phyloP scores from a whole-genome alignment of 2,888 invertebrate species.

The Yponomeuta sedellus region DNA sequence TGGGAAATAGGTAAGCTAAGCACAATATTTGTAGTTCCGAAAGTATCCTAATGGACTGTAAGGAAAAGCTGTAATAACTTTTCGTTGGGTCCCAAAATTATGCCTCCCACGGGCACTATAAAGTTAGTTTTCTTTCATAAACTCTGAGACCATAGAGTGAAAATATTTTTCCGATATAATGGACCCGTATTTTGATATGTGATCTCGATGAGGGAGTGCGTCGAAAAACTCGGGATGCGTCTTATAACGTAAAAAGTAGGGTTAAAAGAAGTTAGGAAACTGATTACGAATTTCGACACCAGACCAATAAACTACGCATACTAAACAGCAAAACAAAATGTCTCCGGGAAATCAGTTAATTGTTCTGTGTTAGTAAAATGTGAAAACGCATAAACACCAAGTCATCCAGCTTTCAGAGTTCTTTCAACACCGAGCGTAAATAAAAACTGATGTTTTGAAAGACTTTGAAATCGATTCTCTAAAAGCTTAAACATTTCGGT shows the following conservation, averaged over 20 bases:
- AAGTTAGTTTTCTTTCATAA: not conserved
- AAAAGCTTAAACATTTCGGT: too few relatives aligned
- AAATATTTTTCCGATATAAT: not conserved
- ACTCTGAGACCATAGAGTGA: not conserved
- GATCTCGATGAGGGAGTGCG: not conserved
- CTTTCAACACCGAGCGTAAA: not conserved
- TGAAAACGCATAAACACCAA: too few relatives aligned
- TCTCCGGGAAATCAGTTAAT: not conserved
- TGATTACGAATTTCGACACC: too few relatives aligned
- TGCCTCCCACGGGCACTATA: not conserved
- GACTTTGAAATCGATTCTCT: too few relatives aligned
- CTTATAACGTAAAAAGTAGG: not conserved
- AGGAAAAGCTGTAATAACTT: not conserved
- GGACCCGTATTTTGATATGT: not conserved
- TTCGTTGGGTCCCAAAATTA: not conserved
- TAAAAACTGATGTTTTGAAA: too few relatives aligned
- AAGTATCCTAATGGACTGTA: constrained; percentile 9
- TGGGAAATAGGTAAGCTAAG: too few relatives aligned
- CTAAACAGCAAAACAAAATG: not conserved
- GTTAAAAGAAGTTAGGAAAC: not conserved
- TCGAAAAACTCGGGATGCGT: not conserved
- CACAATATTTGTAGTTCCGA: constrained; percentile 5
- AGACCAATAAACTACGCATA: not conserved
- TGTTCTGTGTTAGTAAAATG: not conserved
- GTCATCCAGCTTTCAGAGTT: not conserved